Base-by-base conservation (phyloP, 1,140 invertebrate genomes). In the Brachionus manjavacas region DNA sequence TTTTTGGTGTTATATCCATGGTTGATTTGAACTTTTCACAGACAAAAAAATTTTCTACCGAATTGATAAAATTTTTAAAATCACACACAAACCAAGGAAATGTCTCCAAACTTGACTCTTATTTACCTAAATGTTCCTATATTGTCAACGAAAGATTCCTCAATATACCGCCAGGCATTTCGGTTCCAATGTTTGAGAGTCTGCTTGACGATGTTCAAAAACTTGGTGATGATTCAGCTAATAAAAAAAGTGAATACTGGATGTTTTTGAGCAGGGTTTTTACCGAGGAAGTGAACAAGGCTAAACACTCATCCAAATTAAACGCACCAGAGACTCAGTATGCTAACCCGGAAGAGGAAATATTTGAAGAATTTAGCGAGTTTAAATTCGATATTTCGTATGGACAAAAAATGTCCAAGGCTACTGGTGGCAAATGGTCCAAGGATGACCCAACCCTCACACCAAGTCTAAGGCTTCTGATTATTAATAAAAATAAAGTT, bases 101-200 rank as follows among this genome's bases (percentile, higher is more conserved):
- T 81, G 31, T 8, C 11, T 16, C 20, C 14, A 81, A 81, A 81
- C 39, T 68, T n/a, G 41, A 81, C 20, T 9, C 8, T 60, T 43
- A 81, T 68, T 11, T 43, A 6, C 55, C 20, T 2, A 39, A 35
- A 9, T 25, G 23, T 7, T 64, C 52, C 14, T 81, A 81, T 39
- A 39, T 81, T 64, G 79, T 81, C 11, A 81, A 81, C 28, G 79
- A 81, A 64, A 35, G 79, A 41, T 81, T 43, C n/a, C 16, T 81
- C n/a, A 81, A 81, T 16, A 81, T 81, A 81, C 79, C 79, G 4
- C n/a, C 79, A 11, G 52, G 64, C 39, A 68, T 81, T 64, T 81
- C 79, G 1, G 52, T 81, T 25, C 79, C 79, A 35, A 81, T 81
- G 79, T 68, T 81, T 16, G 79, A 81, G 12, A 81, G 79, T 64